phyloP scores from a whole-genome alignment of 35 echinoderm and acorn worm genomes.

The Patiria miniata region DNA sequence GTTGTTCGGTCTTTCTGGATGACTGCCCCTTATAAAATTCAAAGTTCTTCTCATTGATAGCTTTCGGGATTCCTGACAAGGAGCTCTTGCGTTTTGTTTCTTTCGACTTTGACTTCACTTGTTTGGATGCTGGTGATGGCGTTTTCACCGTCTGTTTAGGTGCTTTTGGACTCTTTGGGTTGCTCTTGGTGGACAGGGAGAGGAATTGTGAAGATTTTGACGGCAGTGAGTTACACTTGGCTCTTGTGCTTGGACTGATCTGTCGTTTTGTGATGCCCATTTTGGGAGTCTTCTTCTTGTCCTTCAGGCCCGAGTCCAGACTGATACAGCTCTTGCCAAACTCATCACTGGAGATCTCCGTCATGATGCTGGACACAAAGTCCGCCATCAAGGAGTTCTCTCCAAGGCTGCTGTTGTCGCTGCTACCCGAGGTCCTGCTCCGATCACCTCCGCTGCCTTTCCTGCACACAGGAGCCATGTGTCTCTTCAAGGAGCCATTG shows the following conservation, averaged over 20 bases:
- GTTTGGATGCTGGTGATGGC: neutral
- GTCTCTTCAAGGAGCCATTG: constrained; percentile 14
- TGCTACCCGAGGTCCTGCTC: neutral
- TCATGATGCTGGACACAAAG: constrained; percentile 64
- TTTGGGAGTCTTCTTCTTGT: neutral
- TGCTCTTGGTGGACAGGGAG: neutral
- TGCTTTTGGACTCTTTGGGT: neutral
- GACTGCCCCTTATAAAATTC: constrained; percentile 14
- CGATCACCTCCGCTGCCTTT: constrained; percentile 16
- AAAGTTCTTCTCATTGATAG: neutral
- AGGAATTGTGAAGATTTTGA: neutral
- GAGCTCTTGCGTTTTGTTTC: constrained; percentile 1
- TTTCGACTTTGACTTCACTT: neutral
- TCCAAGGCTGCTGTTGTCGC: constrained; percentile 33
- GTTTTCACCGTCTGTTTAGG: neutral
- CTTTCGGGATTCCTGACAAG: constrained; percentile 34
- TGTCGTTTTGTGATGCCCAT: neutral
- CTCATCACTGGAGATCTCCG: constrained; percentile 29
- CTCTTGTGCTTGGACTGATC: neutral
- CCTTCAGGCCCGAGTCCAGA: constrained; percentile 15
- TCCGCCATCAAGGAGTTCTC: constrained; percentile 58
- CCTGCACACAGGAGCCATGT: neutral
- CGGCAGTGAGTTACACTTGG: constrained; percentile 3
- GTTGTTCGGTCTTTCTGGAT: neutral
- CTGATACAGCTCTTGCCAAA: constrained; percentile 36